Percentiles rank a stretch among this genome's conserved stretches.
phyloP scores from a whole-genome alignment of 2,888 invertebrate genomes.

The Thysanoteuthis rhombus region DNA sequence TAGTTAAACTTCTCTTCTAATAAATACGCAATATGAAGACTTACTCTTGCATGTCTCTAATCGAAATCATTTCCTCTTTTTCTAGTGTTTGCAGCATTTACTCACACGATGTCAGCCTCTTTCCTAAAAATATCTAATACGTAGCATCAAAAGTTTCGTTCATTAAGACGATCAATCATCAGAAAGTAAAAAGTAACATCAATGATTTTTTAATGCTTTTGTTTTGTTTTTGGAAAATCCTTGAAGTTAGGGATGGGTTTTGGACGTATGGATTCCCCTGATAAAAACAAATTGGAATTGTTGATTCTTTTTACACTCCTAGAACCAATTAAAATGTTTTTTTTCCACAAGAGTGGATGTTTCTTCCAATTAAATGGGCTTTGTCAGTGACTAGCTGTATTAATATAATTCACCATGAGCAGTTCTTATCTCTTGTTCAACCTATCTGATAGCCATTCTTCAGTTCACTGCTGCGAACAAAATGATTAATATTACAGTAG shows the following conservation, averaged over 20 bases:
- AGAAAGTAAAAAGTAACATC: background rate
- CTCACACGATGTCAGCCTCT: background rate
- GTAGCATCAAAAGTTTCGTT: background rate
- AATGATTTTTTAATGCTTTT: background rate
- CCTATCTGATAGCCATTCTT: too few relatives aligned
- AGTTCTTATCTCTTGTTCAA: background rate
- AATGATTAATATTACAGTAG: too few relatives aligned
- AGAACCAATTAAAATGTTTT: conserved; percentile 12
- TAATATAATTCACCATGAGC: background rate
- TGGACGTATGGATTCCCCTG: background rate
- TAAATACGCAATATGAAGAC: background rate
- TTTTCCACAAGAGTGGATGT: background rate
- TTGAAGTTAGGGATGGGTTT: background rate
- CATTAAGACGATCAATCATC: background rate
- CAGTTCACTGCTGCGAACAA: too few relatives aligned
- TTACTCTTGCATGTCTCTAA: background rate
- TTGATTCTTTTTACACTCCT: background rate
- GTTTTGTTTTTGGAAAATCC: too few relatives aligned
- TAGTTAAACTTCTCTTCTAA: too few relatives aligned
- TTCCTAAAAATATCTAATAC: background rate
- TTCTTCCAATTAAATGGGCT: background rate
- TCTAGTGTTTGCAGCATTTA: background rate
- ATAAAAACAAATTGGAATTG: background rate
- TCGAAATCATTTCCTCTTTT: background rate
- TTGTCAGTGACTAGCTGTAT: background rate